Percentiles rank a stretch among this genome's conserved stretches.
phyloP scores from a whole-genome alignment of 2,888 invertebrate species.

The Drosophila mayaguana region DNA sequence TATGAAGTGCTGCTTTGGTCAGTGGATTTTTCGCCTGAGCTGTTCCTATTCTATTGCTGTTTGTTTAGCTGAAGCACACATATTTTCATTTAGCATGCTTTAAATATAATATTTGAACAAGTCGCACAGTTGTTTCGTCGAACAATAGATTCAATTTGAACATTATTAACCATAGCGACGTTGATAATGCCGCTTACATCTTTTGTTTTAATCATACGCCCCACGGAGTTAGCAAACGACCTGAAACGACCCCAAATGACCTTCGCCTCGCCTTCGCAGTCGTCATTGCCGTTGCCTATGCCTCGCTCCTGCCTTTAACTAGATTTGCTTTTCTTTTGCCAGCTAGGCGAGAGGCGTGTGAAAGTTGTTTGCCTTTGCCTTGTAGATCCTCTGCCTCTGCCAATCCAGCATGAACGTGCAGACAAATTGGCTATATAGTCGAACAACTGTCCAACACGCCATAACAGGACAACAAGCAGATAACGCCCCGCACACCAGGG shows the following conservation, averaged over 20 bases:
- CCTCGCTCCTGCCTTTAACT: constrained; percentile 1
- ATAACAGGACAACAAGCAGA: constrained; percentile 64
- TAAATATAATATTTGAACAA: constrained; percentile 77
- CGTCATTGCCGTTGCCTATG: neutral
- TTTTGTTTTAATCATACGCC: constrained; percentile 66
- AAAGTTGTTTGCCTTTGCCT: constrained; percentile 46
- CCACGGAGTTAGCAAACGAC: constrained; percentile 11
- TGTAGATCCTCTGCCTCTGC: constrained; percentile 22
- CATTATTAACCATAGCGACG: constrained; percentile 59
- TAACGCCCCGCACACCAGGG: constrained; percentile 64
- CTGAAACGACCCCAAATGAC: constrained; percentile 70
- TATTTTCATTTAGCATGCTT: constrained; percentile 78
- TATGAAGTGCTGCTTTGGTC: constrained; percentile 8
- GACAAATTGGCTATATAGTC: constrained; percentile 70
- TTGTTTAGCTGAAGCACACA: constrained; percentile 74
- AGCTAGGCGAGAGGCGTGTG: constrained; percentile 56
- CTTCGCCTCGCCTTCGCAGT: constrained; percentile 45
- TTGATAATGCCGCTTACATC: constrained; percentile 65
- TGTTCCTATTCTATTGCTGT: constrained; percentile 65
- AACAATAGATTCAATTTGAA: constrained; percentile 79
- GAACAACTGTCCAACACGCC: constrained; percentile 26
- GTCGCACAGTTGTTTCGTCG: constrained; percentile 70
- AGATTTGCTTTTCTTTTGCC: neutral
- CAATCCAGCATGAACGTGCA: constrained; percentile 65
- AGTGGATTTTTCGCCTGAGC: constrained; percentile 1